Evolutionary conservation across 2,888 invertebrate species (phyloP).

Genomic region (Andrena marginata): DNA sequence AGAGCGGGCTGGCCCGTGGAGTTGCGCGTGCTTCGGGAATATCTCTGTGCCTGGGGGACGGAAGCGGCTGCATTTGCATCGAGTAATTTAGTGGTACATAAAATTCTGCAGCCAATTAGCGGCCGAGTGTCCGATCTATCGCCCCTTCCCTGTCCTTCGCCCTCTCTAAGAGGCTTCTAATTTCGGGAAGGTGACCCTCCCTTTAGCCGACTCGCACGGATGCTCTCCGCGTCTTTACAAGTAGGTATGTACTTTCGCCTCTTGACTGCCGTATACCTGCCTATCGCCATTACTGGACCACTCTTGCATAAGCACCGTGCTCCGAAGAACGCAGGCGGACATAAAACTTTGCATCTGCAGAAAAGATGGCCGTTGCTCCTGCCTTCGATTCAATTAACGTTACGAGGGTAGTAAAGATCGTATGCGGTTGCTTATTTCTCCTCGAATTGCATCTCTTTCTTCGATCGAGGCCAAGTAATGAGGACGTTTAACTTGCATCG

Average conservation of each 20-base stretch:
- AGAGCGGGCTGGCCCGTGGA: conserved; percentile 56
- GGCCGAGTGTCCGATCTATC: conserved; percentile 79
- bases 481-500: not conserved
- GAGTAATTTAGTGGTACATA: conserved; percentile 82
- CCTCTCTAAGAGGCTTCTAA: conserved; percentile 59
- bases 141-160: conserved; percentile 66
- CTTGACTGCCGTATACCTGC: not conserved
- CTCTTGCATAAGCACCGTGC: conserved; percentile 34
- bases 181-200: conserved; percentile 60
- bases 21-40: conserved; percentile 64
- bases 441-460: not conserved
- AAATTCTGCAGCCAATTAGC: conserved; percentile 83
- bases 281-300: not conserved
- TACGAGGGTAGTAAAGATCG: conserved; percentile 33
- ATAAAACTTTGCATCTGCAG: conserved; percentile 52
- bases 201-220: conserved; percentile 16
- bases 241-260: conserved; percentile 11
- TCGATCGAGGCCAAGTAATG: not conserved
- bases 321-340: conserved; percentile 19
- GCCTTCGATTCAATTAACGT: conserved; percentile 42
- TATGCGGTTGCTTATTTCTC: not conserved
- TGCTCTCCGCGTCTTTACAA: conserved; percentile 3
- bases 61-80: conserved; percentile 81
- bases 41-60: conserved; percentile 60
- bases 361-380: conserved; percentile 13